phyloP scores from a whole-genome alignment of 1,140 invertebrate genomes.

The Holotrichia oblita region DNA sequence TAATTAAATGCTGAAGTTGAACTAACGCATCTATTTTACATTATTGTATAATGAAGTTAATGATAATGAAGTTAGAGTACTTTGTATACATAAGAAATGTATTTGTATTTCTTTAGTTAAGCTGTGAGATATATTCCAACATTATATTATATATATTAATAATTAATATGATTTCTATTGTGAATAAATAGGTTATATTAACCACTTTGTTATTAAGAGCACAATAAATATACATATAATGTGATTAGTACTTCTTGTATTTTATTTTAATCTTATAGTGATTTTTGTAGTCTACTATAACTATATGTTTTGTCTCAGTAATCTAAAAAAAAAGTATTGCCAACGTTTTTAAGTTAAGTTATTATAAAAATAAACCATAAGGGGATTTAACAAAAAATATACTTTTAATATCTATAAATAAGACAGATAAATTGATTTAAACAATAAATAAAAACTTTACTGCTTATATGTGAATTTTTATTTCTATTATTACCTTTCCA shows the following conservation, averaged over 20 bases:
- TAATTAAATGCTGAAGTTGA: not conserved
- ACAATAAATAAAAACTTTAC: too few species aligned
- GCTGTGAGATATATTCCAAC: not conserved
- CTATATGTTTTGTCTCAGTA: too few species aligned
- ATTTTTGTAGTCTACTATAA: too few species aligned
- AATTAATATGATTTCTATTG: not conserved
- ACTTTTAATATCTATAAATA: too few species aligned
- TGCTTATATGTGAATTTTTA: too few species aligned
- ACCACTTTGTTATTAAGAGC: not conserved
- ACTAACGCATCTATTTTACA: not conserved
- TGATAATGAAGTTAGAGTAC: not conserved
- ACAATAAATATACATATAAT: not conserved
- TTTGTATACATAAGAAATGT: constrained; percentile 16
- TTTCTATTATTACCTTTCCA: too few species aligned
- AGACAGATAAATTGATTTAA: too few species aligned
- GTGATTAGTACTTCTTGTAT: not conserved
- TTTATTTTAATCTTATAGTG: not conserved
- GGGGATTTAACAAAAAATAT: too few species aligned
- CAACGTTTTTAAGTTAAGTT: too few species aligned
- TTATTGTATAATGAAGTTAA: not conserved
- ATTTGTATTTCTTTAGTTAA: not conserved
- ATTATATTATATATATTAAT: not conserved
- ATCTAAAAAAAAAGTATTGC: too few species aligned
- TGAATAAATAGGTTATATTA: constrained; percentile 22
- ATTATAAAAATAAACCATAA: too few species aligned